phyloP scores from a whole-genome alignment of 1,140 invertebrate genomes.

The Tachypleus tridentatus region DNA sequence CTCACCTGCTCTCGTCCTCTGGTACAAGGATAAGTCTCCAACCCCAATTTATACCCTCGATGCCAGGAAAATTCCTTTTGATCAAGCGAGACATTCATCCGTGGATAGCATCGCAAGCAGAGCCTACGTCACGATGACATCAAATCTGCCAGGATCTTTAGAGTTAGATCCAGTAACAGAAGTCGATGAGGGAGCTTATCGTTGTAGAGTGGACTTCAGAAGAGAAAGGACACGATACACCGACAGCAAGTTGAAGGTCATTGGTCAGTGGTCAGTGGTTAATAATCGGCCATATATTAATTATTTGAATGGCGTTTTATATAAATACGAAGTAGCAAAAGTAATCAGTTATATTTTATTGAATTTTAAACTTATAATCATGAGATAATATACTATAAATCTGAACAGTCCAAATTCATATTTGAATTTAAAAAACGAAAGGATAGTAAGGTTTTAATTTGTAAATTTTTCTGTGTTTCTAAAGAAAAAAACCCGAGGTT shows the following conservation, averaged over 20 bases:
- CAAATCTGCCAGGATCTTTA: constrained; percentile 10
- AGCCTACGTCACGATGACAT: constrained; percentile 13
- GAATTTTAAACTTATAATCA: no score
- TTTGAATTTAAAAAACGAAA: no score
- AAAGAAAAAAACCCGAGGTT: no score
- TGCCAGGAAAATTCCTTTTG: constrained; percentile 19
- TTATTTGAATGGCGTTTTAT: no score
- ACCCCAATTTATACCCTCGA: constrained; percentile 27
- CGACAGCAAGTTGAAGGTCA: constrained; percentile 69
- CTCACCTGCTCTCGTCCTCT: constrained; percentile 76
- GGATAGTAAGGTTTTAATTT: no score
- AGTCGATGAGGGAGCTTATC: constrained; percentile 61
- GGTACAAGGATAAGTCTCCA: constrained; percentile 64
- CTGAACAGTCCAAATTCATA: no score
- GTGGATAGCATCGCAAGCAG: constrained; percentile 14
- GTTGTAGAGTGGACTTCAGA: constrained; percentile 77
- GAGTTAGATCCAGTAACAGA: constrained; percentile 13
- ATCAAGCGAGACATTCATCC: constrained; percentile 17
- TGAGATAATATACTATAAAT: no score
- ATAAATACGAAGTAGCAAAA: no score
- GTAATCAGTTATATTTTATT: no score
- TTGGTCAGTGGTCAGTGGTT: constrained; percentile 49
- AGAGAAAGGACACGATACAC: constrained; percentile 72
- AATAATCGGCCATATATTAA: no score
- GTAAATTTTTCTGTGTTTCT: no score